A percentile compares a stretch with the other conserved stretches of the same genome.
Evolutionary conservation across 2,797 vertebrate species (phyloP).

Genomic region (Notolabrus celidotus): DNA sequence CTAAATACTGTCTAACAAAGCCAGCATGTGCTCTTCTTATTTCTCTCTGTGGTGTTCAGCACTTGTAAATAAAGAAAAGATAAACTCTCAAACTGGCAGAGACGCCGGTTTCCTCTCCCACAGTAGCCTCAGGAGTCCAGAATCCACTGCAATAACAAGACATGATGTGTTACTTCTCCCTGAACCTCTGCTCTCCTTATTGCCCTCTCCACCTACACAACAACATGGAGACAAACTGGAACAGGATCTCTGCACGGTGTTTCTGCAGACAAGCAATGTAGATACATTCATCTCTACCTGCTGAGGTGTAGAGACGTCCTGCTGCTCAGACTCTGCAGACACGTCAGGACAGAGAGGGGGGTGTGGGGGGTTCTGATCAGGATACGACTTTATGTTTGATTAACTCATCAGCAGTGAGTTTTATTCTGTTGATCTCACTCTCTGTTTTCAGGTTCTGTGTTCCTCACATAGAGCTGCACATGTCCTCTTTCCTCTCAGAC

Average conservation of each 20-base stretch:
- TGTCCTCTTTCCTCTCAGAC: no score
- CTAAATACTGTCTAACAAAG: no score
- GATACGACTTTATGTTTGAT: not conserved
- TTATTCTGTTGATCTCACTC: not conserved
- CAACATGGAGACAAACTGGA: constrained; percentile 5
- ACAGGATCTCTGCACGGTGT: constrained; percentile 4
- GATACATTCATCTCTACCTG: not conserved
- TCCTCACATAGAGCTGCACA: no score
- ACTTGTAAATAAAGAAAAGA: constrained; percentile 4
- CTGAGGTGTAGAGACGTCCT: not conserved
- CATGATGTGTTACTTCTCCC: constrained; percentile 23
- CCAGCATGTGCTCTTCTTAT: not conserved
- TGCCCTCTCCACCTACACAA: constrained; percentile 34
- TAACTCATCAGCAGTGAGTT: not conserved
- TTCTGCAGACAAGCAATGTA: constrained; percentile 5
- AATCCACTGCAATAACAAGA: constrained; percentile 14
- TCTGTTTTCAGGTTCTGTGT: no score
- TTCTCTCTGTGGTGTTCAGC: constrained; percentile 6
- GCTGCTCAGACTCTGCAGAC: not conserved
- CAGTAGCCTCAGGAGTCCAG: constrained; percentile 5
- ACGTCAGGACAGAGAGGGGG: not conserved
- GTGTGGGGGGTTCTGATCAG: not conserved
- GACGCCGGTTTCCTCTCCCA: constrained; percentile 14
- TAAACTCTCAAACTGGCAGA: constrained; percentile 8
- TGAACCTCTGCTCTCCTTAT: constrained; percentile 21